Conservation (phyloP, 2,113 vertebrate genomes). For the human (Homo sapiens) region DNA sequence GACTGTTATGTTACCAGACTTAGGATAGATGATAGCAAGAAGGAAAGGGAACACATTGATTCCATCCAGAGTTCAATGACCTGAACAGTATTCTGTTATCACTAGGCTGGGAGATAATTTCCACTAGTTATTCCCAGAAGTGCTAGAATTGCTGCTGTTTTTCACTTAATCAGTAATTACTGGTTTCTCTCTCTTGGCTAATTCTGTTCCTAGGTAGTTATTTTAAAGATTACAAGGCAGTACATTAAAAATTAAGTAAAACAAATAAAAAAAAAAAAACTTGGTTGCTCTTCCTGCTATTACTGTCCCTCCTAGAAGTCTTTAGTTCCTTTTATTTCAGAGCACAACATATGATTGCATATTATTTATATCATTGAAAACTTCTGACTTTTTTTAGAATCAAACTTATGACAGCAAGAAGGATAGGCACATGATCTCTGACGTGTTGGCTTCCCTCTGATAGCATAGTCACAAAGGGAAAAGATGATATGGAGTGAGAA, state of each 20-base stretch:
- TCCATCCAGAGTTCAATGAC: too few species aligned
- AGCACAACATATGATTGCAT: not conserved
- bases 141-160: not conserved
- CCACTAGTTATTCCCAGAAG: not conserved
- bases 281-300: not conserved
- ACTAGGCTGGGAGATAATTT: not conserved
- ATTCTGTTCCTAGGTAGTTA: not conserved
- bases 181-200: not conserved
- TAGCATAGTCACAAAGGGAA: not conserved
- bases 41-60: not conserved
- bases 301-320: not conserved
- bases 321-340: not conserved
- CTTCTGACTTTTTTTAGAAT: not conserved
- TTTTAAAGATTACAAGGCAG: not conserved
- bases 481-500: accelerated
- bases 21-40: not conserved
- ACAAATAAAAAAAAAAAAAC: not conserved
- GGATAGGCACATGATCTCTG: not conserved
- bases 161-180: not conserved
- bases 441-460: accelerated
- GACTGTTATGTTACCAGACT: not conserved
- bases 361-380: not conserved
- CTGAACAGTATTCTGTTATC: not conserved
- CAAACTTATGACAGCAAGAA: not conserved
- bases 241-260: not conserved